These are phyloP conservation scores for Ypsolopha sequella DNA, from an alignment of 2,888 invertebrate genomes.

Conservation along the genomic window DNA sequence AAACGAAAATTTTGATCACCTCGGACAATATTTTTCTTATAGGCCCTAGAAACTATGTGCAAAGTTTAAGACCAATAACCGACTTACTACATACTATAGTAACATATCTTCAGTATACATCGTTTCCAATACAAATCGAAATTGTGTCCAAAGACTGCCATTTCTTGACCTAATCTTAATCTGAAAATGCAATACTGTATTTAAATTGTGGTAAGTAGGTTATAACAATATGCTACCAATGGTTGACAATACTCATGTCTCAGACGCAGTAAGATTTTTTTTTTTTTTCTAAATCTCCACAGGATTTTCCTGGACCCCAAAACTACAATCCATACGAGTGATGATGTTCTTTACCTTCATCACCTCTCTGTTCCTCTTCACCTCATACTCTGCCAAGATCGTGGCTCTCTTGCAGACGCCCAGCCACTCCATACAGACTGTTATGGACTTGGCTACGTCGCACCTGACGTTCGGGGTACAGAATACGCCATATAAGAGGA, in stretches of 20 bases:
- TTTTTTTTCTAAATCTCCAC: neutral
- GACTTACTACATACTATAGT: no score
- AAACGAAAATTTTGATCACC: no score
- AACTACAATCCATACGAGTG: slow-evolving; percentile 59
- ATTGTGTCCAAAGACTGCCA: no score
- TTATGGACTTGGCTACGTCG: slow-evolving; percentile 67
- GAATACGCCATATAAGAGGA: slow-evolving; percentile 70
- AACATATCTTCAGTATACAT: no score
- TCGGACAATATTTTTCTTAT: no score
- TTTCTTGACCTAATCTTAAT: no score
- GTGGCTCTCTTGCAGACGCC: slow-evolving; percentile 74
- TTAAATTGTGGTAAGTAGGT: neutral
- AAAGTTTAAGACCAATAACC: no score
- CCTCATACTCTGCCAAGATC: slow-evolving; percentile 76
- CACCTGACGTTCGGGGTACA: slow-evolving; percentile 70
- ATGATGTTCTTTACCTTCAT: slow-evolving; percentile 68
- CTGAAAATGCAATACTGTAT: no score
- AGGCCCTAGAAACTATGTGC: no score
- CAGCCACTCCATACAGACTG: slow-evolving; percentile 66
- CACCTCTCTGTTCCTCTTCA: slow-evolving; percentile 70
- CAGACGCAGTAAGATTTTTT: no score
- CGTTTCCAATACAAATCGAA: no score
- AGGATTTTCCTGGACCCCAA: slow-evolving; percentile 60
- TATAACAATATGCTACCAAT: neutral
- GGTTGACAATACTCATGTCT: neutral